phyloP scores from a whole-genome alignment of 1,140 invertebrate species.

The Potamilus streckersoni region DNA sequence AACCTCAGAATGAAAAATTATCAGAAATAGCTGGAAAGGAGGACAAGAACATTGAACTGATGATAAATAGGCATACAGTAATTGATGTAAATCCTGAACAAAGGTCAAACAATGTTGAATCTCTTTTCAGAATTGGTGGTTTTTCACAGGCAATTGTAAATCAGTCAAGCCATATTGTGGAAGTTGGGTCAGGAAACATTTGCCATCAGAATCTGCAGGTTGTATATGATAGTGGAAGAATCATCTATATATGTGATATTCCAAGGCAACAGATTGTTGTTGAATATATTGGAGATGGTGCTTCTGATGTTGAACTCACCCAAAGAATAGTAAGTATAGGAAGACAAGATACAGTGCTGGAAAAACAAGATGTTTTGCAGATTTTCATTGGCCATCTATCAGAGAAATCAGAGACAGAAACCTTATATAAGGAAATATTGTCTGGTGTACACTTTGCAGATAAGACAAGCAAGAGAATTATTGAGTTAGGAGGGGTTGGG shows the following conservation, averaged over 20 bases:
- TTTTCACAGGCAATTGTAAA: background rate
- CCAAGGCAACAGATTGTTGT: background rate
- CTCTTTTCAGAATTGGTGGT: too few relatives aligned
- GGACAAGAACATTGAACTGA: too few relatives aligned
- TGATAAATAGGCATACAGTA: too few relatives aligned
- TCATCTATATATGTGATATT: conserved; percentile 1
- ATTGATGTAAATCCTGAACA: too few relatives aligned
- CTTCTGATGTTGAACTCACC: conserved; percentile 5
- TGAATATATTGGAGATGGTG: conserved; percentile 8
- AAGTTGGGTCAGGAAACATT: conserved; percentile 3
- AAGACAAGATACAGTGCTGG: background rate
- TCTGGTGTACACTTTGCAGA: background rate
- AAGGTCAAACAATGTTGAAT: too few relatives aligned
- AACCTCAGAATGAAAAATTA: too few relatives aligned
- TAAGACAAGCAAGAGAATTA: conserved; percentile 10
- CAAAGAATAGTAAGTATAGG: conserved; percentile 1
- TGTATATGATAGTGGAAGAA: conserved; percentile 1
- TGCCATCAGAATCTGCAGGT: conserved; percentile 10
- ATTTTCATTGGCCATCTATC: conserved; percentile 14
- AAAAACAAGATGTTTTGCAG: conserved; percentile 7
- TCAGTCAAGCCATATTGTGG: conserved; percentile 5
- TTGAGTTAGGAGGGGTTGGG: conserved; percentile 12
- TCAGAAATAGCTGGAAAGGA: too few relatives aligned
- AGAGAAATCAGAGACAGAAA: background rate
- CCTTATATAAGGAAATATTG: background rate